These are phyloP conservation scores for Hyposmocoma kahamanoa DNA, from an alignment of 1,140 invertebrate genomes.

Conservation along the genomic window DNA sequence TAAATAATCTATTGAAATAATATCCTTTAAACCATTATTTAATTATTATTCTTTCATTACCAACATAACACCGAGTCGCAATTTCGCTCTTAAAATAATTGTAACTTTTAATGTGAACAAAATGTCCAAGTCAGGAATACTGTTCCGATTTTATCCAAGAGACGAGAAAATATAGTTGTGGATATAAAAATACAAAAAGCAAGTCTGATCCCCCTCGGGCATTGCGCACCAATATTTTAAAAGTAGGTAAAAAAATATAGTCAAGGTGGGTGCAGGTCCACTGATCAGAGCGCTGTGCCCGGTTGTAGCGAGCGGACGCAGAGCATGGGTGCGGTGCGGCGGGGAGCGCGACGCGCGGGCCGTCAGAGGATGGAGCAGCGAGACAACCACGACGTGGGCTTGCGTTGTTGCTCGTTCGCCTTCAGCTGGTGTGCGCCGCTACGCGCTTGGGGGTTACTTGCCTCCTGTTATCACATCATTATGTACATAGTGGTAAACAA, in stretches of 20 bases:
- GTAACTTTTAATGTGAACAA: constrained; percentile 29
- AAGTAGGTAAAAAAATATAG: constrained; percentile 67
- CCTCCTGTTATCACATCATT: constrained; percentile 79
- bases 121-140: constrained; percentile 32
- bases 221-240: constrained; percentile 47
- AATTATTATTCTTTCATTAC: constrained; percentile 39
- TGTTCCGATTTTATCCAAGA: constrained; percentile 15
- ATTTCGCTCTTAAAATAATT: constrained; percentile 48
- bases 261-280: constrained; percentile 39
- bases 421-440: constrained; percentile 80
- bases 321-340: constrained; percentile 16
- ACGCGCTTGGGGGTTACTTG: constrained; percentile 85
- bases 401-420: constrained; percentile 81
- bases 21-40: constrained; percentile 58
- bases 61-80: constrained; percentile 49
- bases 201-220: constrained; percentile 48
- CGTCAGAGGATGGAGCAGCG: constrained; percentile 85
- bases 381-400: constrained; percentile 82
- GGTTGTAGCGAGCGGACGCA: constrained; percentile 7
- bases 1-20: constrained; percentile 67
- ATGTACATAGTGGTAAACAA: too few species aligned
- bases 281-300: constrained; percentile 5
- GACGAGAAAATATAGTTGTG: constrained; percentile 24
- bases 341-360: constrained; percentile 17
- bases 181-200: constrained; percentile 73